Percentiles rank a stretch among this genome's conserved stretches.
These are phyloP conservation scores for Gisinianus flammeolus DNA, from an alignment of 2,888 invertebrate species.

Conservation along the genomic window DNA sequence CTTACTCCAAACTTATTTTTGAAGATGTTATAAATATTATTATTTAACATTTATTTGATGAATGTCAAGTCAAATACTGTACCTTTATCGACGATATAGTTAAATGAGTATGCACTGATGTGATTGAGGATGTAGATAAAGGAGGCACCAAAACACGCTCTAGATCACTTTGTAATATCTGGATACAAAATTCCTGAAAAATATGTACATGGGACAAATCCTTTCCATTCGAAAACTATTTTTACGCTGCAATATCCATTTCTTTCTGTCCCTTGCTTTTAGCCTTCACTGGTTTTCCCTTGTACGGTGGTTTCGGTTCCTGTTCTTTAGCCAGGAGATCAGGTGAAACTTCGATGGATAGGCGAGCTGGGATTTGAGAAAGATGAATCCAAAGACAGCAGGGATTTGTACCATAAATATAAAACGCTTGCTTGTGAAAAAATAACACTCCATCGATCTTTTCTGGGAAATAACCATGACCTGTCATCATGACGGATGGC, in stretches of 20 bases:
- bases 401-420: slow-evolving; percentile 67
- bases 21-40: no score
- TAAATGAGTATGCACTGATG: no score
- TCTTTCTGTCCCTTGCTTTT: neutral
- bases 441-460: slow-evolving; percentile 86
- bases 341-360: slow-evolving; percentile 45
- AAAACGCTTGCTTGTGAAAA: slow-evolving; percentile 83
- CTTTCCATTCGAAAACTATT: no score
- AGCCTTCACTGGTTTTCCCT: neutral
- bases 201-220: no score
- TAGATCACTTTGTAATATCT: no score
- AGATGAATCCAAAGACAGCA: slow-evolving; percentile 53
- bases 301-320: neutral
- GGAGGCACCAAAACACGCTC: no score
- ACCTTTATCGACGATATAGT: no score
- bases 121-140: no score
- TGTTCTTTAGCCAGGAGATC: slow-evolving; percentile 45
- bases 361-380: slow-evolving; percentile 42
- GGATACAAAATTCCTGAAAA: no score
- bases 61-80: no score
- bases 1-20: no score
- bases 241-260: neutral
- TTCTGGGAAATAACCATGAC: slow-evolving; percentile 45
- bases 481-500: slow-evolving; percentile 36
- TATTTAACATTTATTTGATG: no score